Conservation (phyloP, 2,797 vertebrate species). For the Tolypeutes matacus region DNA sequence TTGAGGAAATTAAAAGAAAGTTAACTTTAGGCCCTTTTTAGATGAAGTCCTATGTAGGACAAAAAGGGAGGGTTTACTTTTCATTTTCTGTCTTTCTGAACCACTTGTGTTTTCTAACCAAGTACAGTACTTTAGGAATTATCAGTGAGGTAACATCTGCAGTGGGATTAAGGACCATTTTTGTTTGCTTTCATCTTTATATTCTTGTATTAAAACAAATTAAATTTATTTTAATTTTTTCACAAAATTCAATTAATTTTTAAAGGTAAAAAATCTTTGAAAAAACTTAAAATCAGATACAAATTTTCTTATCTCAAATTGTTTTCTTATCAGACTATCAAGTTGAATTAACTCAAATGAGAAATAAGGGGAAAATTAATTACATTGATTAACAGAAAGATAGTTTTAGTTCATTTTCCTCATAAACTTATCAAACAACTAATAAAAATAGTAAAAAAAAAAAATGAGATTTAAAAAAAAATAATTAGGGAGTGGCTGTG, state of each 20-base stretch:
- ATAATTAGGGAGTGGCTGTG: too few relatives aligned
- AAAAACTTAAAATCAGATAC: slow-evolving; percentile 22
- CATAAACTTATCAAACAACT: background rate
- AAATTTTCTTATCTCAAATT: slow-evolving; percentile 4
- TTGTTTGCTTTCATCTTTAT: slow-evolving; percentile 36
- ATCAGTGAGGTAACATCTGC: background rate
- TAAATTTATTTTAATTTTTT: slow-evolving; percentile 42
- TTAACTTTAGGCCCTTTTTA: background rate
- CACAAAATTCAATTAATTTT: background rate
- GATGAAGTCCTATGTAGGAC: background rate
- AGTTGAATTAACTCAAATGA: slow-evolving; percentile 31
- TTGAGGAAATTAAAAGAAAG: background rate
- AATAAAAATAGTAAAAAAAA: slow-evolving; percentile 18
- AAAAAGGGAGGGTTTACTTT: background rate
- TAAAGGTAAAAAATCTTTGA: background rate
- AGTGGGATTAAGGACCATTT: background rate
- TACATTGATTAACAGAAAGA: background rate
- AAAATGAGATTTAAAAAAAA: background rate
- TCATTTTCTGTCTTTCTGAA: slow-evolving; percentile 9
- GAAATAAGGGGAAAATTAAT: background rate
- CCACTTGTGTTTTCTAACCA: background rate
- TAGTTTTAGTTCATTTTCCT: background rate
- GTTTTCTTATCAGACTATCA: background rate
- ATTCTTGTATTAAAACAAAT: slow-evolving; percentile 30
- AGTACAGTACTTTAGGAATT: background rate